These are phyloP conservation scores for Uromys caudimaculatus DNA, from an alignment of 2,797 vertebrate genomes.

Conservation along the genomic window DNA sequence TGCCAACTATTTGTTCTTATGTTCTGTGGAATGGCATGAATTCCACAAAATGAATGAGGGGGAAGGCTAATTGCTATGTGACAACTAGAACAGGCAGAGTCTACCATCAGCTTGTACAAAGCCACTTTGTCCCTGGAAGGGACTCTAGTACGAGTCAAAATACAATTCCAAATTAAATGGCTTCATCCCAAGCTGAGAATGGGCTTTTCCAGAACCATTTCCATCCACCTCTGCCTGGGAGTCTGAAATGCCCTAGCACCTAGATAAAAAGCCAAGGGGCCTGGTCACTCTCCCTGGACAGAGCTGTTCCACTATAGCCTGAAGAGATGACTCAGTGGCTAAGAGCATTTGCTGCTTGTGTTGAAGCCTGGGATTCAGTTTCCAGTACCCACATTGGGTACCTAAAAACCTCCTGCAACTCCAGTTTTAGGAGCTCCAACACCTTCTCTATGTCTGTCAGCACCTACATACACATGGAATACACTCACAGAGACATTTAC, in stretches of 20 bases:
- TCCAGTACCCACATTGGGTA: neutral
- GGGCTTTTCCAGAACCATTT: neutral
- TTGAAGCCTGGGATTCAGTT: neutral
- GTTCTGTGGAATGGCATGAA: neutral
- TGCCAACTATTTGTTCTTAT: neutral
- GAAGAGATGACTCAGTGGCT: neutral
- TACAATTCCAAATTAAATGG: neutral
- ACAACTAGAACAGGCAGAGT: neutral
- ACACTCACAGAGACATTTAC: neutral
- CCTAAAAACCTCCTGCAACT: neutral
- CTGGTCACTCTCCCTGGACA: neutral
- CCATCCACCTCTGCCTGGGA: neutral
- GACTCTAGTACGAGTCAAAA: neutral
- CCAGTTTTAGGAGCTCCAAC: neutral
- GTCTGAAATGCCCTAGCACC: neutral
- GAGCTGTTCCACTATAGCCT: neutral
- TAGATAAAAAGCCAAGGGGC: neutral
- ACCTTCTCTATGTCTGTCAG: neutral
- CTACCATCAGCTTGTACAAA: neutral
- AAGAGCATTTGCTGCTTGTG: neutral
- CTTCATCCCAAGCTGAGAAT: neutral
- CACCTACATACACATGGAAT: neutral
- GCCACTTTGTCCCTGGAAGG: neutral
- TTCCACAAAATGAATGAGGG: neutral
- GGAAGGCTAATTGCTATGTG: neutral